Evolutionary conservation across 1,140 invertebrate species (phyloP), one percentile per base, ranked within the genome.

Genomic region (Dolichoris vasculosae): DNA sequence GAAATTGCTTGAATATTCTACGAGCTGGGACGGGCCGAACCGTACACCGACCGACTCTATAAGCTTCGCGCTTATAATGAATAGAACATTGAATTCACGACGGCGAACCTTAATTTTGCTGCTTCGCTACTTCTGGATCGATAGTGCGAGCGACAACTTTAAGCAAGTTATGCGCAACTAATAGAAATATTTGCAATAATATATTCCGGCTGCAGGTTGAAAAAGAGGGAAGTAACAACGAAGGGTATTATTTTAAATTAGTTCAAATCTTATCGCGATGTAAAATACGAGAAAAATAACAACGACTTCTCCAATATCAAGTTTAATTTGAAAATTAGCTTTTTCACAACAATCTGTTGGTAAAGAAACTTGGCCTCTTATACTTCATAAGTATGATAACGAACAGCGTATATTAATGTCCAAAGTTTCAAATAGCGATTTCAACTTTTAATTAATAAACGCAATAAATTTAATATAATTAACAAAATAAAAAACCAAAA

Each of bases 1-100:
- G 35, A 73, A 73, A 85, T 85, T 46, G 30, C 67, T 80, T 73
- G 77, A 85, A 85, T 79, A 85, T 85, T 80, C 83, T 84, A 78
- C 40, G 17, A 67, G 82, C 40, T 38, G 43, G 55, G 59, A 51
- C 9, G 69, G 26, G 35, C 48, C 46, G 73, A 55, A 20, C 32
- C 69, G 30, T 35, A 35, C 71, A 59, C 71, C 7, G 43, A n/a
- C 64, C 80, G 32, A 35, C 82, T 78, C 40, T 71, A 84, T 84
- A 84, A 84, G 59, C 78, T 84, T 84, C 64, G 83, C 83, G 63
- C 75, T 79, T 78, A 67, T 85, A 85, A 85, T 85, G 46, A 85
- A 80, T 85, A 85, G 83, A 80, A 80, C 83, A 85, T 75, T 69
- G 30, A 63, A 85, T 85, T 85, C 83, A 46, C 23, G 46, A 35